Percentiles rank a stretch among this genome's conserved stretches.
Conservation (phyloP, 37 sponge, comb jelly and placozoan species). For the Aphrocallistes beatrix region DNA sequence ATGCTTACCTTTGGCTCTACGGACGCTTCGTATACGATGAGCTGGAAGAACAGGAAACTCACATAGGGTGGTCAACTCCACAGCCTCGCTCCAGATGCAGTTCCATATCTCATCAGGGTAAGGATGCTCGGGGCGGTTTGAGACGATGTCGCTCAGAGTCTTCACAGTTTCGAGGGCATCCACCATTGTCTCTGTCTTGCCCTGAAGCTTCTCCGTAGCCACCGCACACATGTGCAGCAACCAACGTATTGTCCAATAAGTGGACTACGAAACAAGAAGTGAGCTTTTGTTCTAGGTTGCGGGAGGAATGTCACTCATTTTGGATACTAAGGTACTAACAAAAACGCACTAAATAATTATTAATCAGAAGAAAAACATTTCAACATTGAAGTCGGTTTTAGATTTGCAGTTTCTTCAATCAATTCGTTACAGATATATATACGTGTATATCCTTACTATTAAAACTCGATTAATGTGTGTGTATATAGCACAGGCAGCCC, state of each 20-base stretch:
- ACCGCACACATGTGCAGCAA: constrained; percentile 6
- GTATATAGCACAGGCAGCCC: too few relatives aligned
- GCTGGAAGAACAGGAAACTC: not conserved
- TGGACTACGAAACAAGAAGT: not conserved
- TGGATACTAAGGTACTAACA: too few relatives aligned
- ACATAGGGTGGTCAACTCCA: constrained; percentile 1
- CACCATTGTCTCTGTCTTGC: constrained; percentile 16
- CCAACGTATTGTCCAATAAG: constrained; percentile 5
- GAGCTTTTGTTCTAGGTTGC: not conserved
- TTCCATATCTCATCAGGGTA: not conserved
- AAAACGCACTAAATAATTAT: too few relatives aligned
- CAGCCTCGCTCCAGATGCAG: constrained; percentile 14
- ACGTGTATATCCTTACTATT: too few relatives aligned
- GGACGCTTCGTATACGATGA: constrained; percentile 17
- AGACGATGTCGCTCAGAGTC: constrained; percentile 13
- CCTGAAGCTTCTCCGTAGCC: constrained; percentile 13
- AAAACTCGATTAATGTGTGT: too few relatives aligned
- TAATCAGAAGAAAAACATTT: too few relatives aligned
- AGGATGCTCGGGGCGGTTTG: constrained; percentile 10
- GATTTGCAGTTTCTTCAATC: too few relatives aligned
- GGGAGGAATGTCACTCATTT: constrained; percentile 11
- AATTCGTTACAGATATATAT: too few relatives aligned
- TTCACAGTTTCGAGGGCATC: constrained; percentile 6
- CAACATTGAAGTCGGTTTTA: too few relatives aligned
- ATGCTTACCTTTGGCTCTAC: not conserved